Evolutionary conservation across 2,113 vertebrate species (phyloP).

Genomic region (Baryphthengus martii): DNA sequence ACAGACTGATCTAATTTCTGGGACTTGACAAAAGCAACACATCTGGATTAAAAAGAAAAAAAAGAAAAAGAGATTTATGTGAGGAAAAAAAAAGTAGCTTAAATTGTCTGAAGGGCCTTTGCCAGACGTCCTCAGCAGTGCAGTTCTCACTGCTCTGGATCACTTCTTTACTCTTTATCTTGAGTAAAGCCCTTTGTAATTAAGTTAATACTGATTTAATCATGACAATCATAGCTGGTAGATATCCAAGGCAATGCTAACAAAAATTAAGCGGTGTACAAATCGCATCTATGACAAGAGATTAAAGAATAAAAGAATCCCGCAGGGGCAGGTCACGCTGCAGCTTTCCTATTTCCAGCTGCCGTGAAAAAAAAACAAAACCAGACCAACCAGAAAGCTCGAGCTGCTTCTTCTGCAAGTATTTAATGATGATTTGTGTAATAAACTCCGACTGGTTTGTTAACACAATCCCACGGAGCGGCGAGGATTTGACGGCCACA

Average conservation of each 20-base stretch:
- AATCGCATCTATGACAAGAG: constrained; percentile 1
- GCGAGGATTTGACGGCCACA: constrained; percentile 12
- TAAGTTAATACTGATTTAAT: constrained; percentile 66
- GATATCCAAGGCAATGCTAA: constrained; percentile 55
- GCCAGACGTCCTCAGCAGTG: constrained; percentile 10
- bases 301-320: constrained; percentile 3
- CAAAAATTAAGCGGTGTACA: constrained; percentile 20
- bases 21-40: not conserved
- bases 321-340: not conserved
- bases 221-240: constrained; percentile 44
- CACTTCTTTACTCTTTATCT: constrained; percentile 45
- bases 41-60: not conserved
- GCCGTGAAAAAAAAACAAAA: not conserved
- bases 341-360: not conserved
- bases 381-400: not conserved
- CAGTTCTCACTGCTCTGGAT: constrained; percentile 43
- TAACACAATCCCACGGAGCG: not conserved
- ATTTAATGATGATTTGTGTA: not conserved
- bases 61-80: not conserved
- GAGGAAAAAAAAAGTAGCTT: not conserved
- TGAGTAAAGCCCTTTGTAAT: constrained; percentile 57
- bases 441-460: not conserved
- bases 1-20: constrained; percentile 40
- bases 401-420: not conserved
- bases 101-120: not conserved